Conservation (phyloP, 2,797 vertebrate genomes). For the Bradypodion ventrale region DNA sequence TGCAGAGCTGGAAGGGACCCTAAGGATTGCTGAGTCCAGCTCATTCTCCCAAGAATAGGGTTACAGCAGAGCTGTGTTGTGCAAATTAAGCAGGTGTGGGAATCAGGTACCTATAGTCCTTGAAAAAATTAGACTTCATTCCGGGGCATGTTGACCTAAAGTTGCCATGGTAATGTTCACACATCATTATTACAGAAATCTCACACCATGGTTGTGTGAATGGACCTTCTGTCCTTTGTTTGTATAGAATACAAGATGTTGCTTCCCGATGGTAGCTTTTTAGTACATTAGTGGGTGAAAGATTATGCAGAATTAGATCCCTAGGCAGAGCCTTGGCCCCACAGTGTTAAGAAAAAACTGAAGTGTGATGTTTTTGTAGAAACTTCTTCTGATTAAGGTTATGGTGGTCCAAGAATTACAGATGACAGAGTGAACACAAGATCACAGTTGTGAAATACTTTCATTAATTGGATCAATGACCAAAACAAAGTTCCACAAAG, state of each 20-base stretch:
- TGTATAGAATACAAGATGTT: neutral
- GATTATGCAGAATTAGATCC: neutral
- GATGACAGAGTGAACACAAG: neutral
- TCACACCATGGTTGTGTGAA: neutral
- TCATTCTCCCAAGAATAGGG: too few species aligned
- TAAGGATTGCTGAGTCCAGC: too few species aligned
- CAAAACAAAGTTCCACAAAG: neutral
- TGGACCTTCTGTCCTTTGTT: neutral
- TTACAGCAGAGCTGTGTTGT: neutral
- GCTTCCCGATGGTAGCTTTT: neutral
- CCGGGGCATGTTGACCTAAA: neutral
- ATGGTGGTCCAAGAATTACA: neutral
- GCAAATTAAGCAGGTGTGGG: neutral
- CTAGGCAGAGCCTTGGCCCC: neutral
- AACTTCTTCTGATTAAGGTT: neutral
- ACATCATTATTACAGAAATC: neutral
- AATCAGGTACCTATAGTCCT: neutral
- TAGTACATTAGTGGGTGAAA: neutral
- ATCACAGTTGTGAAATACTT: neutral
- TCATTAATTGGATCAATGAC: neutral
- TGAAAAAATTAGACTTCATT: neutral
- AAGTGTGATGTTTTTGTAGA: neutral
- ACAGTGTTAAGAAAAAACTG: neutral
- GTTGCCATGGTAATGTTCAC: neutral
- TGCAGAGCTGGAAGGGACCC: too few species aligned